Evolutionary conservation across 2,888 invertebrate genomes (phyloP).

Genomic region (Sarcophaga subvicina): DNA sequence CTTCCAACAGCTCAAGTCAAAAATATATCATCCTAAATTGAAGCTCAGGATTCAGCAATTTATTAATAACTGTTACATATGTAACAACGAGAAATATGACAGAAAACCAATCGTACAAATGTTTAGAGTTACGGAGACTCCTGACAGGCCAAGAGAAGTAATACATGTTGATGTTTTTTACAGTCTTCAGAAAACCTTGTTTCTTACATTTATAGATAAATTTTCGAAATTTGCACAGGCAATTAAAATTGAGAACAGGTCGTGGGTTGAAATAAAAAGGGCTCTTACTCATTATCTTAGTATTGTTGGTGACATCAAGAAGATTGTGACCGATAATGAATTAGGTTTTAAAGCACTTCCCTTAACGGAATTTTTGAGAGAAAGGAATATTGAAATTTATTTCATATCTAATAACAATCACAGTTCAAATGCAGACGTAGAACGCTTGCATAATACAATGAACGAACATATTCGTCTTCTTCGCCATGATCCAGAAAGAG

Average conservation of each 20-base stretch:
- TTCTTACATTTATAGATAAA: constrained; percentile 22
- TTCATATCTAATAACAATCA: constrained; percentile 62
- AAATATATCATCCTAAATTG: constrained; percentile 35
- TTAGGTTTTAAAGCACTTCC: constrained; percentile 67
- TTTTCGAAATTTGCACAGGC: constrained; percentile 28
- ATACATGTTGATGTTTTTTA: constrained; percentile 71
- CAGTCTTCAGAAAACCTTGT: neutral
- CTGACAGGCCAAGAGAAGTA: constrained; percentile 69
- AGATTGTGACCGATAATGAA: constrained; percentile 67
- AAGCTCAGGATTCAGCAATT: constrained; percentile 30
- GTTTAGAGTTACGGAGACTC: constrained; percentile 70
- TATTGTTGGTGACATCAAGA: constrained; percentile 58
- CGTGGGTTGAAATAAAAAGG: constrained; percentile 67
- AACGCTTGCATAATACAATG: constrained; percentile 68
- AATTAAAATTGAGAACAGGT: constrained; percentile 59
- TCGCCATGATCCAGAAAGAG: constrained; percentile 64
- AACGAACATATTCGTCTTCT: constrained; percentile 69
- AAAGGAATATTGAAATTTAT: constrained; percentile 62
- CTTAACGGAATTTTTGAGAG: constrained; percentile 56
- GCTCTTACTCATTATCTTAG: constrained; percentile 60
- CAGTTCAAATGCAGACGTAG: constrained; percentile 67
- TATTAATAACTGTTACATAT: constrained; percentile 40
- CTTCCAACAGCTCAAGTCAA: constrained; percentile 1
- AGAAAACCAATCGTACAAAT: constrained; percentile 52
- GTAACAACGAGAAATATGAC: constrained; percentile 46